These are phyloP conservation scores for Mixornis gularis DNA, from an alignment of 2,113 vertebrate genomes.

Conservation along the genomic window DNA sequence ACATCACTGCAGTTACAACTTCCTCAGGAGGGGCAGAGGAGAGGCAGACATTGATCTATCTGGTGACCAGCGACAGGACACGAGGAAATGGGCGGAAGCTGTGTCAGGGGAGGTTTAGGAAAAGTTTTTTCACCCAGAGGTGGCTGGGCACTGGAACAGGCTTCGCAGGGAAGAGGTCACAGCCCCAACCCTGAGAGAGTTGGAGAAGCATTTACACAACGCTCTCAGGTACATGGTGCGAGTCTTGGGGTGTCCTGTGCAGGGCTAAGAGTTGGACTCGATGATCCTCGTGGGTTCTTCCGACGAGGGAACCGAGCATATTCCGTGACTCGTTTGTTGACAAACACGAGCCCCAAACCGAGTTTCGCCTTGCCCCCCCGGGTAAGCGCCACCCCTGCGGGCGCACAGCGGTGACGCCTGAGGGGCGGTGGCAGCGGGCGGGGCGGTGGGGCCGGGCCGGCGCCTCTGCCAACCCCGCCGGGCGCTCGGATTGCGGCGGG, in stretches of 20 bases:
- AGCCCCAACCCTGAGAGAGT: neutral
- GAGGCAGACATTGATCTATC: neutral
- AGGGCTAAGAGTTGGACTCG: neutral
- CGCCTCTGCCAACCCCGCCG: neutral
- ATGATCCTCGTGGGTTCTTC: neutral
- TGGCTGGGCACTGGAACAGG: fast-evolving
- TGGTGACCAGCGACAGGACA: neutral
- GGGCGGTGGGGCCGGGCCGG: neutral
- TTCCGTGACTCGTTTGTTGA: fast-evolving
- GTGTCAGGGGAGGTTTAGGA: neutral
- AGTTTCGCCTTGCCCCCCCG: fast-evolving
- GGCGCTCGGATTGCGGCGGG: neutral
- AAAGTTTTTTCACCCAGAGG: neutral
- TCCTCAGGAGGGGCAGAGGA: neutral
- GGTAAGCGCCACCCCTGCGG: fast-evolving
- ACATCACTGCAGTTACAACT: neutral
- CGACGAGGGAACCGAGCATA: too few relatives aligned
- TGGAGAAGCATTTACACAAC: neutral
- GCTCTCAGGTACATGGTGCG: too few relatives aligned
- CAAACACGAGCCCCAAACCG: fast-evolving
- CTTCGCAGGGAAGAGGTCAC: neutral
- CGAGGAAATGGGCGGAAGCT: neutral
- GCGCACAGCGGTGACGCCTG: neutral
- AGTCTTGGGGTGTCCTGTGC: neutral
- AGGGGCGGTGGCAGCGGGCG: neutral